Percentiles rank a stretch among this genome's conserved stretches.
phyloP scores from a whole-genome alignment of 1,140 invertebrate genomes.

The Microplitis demolitor region DNA sequence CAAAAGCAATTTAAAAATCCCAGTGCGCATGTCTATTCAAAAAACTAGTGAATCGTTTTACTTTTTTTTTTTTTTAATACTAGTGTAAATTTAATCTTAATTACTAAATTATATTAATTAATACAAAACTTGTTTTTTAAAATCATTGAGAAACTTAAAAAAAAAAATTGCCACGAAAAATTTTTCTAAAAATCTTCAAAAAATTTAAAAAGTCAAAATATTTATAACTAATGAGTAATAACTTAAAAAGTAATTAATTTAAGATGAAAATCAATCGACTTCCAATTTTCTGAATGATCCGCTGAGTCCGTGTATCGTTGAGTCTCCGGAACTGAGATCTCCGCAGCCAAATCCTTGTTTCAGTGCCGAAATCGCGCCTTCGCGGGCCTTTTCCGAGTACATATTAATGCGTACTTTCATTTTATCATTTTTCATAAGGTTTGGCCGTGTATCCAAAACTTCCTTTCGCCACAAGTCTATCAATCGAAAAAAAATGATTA shows the following conservation, averaged over 20 bases:
- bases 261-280: constrained; percentile 66
- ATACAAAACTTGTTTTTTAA: too few relatives aligned
- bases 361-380: constrained; percentile 74
- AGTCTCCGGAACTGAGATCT: constrained; percentile 64
- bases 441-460: constrained; percentile 63
- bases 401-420: constrained; percentile 68
- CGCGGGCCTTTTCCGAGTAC: constrained; percentile 71
- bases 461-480: constrained; percentile 71
- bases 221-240: neutral
- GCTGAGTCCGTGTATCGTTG: constrained; percentile 69
- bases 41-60: too few relatives aligned
- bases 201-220: constrained; percentile 13
- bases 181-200: neutral
- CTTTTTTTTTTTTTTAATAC: too few relatives aligned
- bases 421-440: constrained; percentile 66
- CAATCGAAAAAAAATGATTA: constrained; percentile 29
- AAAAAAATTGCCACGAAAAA: neutral
- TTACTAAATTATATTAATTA: too few relatives aligned
- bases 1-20: too few relatives aligned
- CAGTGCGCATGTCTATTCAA: too few relatives aligned
- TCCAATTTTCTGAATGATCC: constrained; percentile 80
- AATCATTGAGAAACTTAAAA: too few relatives aligned
- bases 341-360: constrained; percentile 62
- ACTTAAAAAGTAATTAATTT: neutral
- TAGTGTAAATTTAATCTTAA: too few relatives aligned